Evolutionary conservation across 2,888 invertebrate genomes (phyloP).

Genomic region (Ennomos fuscantarius): DNA sequence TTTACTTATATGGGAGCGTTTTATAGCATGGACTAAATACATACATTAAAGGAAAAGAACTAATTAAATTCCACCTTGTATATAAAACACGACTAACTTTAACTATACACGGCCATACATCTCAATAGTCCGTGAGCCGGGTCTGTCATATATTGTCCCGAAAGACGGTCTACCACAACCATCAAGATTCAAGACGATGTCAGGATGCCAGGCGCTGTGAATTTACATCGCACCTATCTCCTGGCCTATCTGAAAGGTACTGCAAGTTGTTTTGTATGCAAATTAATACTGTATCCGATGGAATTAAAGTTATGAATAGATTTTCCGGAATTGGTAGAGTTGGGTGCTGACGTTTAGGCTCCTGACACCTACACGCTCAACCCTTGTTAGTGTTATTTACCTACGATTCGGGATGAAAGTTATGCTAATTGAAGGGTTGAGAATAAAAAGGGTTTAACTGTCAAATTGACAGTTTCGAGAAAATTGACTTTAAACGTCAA

Average conservation of each 20-base stretch:
- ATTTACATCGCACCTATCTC: conserved; percentile 34
- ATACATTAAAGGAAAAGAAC: too few species aligned
- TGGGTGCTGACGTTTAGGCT: conserved; percentile 9
- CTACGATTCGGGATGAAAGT: too few species aligned
- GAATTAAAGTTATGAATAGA: conserved; percentile 17
- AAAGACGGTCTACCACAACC: conserved; percentile 42
- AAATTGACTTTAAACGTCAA: too few species aligned
- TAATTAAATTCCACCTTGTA: too few species aligned
- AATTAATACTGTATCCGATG: conserved; percentile 18
- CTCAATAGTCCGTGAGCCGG: conserved; percentile 33
- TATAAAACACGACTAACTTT: too few species aligned
- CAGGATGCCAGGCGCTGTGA: conserved; percentile 29
- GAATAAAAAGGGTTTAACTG: too few species aligned
- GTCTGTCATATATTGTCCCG: conserved; percentile 42
- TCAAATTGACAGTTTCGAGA: too few species aligned
- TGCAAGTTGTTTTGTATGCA: conserved; percentile 21
- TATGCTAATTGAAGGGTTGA: too few species aligned
- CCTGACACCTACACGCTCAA: neutral
- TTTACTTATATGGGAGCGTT: too few species aligned
- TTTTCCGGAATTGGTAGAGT: conserved; percentile 9
- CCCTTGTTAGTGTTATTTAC: neutral
- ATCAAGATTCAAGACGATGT: conserved; percentile 30
- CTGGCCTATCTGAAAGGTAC: conserved; percentile 24
- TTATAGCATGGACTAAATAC: too few species aligned
- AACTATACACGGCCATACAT: conserved; percentile 20